phyloP scores from a whole-genome alignment of 2,113 vertebrate species.

The Zosterops pallidus region DNA sequence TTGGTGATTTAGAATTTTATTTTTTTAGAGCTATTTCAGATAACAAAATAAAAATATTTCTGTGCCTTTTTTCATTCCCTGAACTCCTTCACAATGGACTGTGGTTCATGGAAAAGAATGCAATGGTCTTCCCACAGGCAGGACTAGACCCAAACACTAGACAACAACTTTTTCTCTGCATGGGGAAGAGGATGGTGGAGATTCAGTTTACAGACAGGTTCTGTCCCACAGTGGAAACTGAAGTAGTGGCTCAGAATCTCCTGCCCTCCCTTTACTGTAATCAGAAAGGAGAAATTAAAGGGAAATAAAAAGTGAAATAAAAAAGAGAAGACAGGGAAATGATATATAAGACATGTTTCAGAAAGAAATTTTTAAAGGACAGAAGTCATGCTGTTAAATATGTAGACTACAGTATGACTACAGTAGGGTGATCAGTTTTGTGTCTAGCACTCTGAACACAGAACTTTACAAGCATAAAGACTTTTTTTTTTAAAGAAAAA shows the following conservation, averaged over 20 bases:
- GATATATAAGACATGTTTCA: slow-evolving; percentile 28
- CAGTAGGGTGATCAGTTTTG: slow-evolving; percentile 46
- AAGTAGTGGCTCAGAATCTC: slow-evolving; percentile 6
- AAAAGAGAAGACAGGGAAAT: neutral
- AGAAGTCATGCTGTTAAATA: slow-evolving; percentile 53
- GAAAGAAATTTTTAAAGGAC: slow-evolving; percentile 50
- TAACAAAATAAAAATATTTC: neutral
- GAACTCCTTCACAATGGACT: neutral
- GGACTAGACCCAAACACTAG: neutral
- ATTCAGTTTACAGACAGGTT: neutral
- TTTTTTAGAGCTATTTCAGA: neutral
- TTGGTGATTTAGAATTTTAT: rapidly evolving
- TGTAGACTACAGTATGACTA: neutral
- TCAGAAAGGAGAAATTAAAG: neutral
- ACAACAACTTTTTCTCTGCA: neutral
- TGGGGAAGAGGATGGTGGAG: neutral
- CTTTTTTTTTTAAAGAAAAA: slow-evolving; percentile 53
- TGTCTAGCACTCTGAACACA: slow-evolving; percentile 51
- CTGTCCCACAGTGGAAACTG: neutral
- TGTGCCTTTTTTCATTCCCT: neutral
- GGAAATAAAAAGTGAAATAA: neutral
- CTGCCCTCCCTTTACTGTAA: neutral
- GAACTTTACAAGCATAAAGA: slow-evolving; percentile 57
- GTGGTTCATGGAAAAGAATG: neutral
- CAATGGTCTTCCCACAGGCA: neutral